Base-by-base conservation (phyloP, 2,888 invertebrate species). In the Apodemia mormo region DNA sequence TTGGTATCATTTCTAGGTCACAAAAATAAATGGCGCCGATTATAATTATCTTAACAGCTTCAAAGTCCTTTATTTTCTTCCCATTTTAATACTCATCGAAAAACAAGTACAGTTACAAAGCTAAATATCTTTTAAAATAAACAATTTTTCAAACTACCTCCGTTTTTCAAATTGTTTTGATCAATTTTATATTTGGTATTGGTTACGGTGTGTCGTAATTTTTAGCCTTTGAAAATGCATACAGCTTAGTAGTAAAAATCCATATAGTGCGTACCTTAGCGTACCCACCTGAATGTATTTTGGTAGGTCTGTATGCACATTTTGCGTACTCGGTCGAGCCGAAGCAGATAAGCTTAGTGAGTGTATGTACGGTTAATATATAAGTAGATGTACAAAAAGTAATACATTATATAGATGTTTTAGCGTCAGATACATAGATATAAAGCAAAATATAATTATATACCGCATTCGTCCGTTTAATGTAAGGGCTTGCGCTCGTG, bases 301-400 rank as follows among this genome's bases (percentile, higher is more conserved):
- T 78, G 61, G 61, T 64, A 76, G 76, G 83, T 82, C 82, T 84
- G 83, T 83, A 81, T 79, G 76, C 88, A 85, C 90, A 88, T 86
- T 73, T 89, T 90, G 91, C 87, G 90, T 88, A 88, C 85, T 76
- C 87, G 85, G 84, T 82, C 75, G 80, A 74, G 81, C 81, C 83
- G 81, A 86, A 85, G 85, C 86, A 85, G 85, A 82, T 86, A 90
- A 89, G 93, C 93, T 93, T 93, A 92, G 90, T 92, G 88, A 87
- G 86, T 92, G 92, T 92, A 91, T 89, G 91, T 92, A 92, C 86
- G 91, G 87, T 90, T 90, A 92, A 85, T 88, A 86, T 90, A 88
- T 92, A 93, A 93, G 93, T 93, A 93, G 93, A 93, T 93, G 93
- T 93, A 93, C 92, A 93, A 92, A 89, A 93, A 92, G 89, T 92